A percentile compares a stretch with the other conserved stretches of the same genome.
These are phyloP conservation scores for Leuctra nigra DNA, from an alignment of 2,888 invertebrate genomes.

Conservation along the genomic window DNA sequence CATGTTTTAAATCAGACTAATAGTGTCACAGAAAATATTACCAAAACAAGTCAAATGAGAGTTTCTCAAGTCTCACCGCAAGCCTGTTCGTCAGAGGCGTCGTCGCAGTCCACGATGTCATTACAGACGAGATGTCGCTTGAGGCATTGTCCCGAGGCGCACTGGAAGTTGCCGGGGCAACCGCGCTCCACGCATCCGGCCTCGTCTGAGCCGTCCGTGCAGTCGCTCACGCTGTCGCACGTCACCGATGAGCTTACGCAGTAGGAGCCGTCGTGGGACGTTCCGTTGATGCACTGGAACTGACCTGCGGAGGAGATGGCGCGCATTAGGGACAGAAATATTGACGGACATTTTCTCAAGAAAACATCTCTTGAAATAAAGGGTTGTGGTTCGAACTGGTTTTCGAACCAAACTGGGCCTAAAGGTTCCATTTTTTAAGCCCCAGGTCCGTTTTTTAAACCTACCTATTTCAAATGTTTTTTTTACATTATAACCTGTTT, in stretches of 20 bases:
- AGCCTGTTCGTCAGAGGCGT: constrained; percentile 52
- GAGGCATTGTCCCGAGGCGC: constrained; percentile 51
- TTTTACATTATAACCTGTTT: too few species aligned
- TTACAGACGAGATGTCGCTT: constrained; percentile 55
- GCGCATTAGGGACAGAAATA: too few species aligned
- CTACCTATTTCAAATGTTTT: neutral
- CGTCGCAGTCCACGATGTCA: constrained; percentile 53
- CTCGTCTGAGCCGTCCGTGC: constrained; percentile 57
- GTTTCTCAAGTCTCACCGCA: constrained; percentile 42
- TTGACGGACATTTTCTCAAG: too few species aligned
- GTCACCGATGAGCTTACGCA: constrained; percentile 46
- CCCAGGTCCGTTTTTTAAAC: too few species aligned
- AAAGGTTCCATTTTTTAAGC: too few species aligned
- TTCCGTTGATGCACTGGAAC: constrained; percentile 53
- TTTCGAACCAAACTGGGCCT: too few species aligned
- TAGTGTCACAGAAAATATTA: neutral
- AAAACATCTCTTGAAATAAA: too few species aligned
- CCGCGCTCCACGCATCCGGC: constrained; percentile 46
- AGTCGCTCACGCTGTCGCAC: constrained; percentile 54
- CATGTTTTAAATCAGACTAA: neutral
- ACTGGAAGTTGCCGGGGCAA: constrained; percentile 55
- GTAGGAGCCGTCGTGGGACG: constrained; percentile 50
- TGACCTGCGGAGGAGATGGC: constrained; percentile 43
- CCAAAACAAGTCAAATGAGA: constrained; percentile 6
- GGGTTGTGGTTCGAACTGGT: too few species aligned